Base-by-base conservation (phyloP, 2,888 invertebrate species). In the Marronus borbonicus region DNA sequence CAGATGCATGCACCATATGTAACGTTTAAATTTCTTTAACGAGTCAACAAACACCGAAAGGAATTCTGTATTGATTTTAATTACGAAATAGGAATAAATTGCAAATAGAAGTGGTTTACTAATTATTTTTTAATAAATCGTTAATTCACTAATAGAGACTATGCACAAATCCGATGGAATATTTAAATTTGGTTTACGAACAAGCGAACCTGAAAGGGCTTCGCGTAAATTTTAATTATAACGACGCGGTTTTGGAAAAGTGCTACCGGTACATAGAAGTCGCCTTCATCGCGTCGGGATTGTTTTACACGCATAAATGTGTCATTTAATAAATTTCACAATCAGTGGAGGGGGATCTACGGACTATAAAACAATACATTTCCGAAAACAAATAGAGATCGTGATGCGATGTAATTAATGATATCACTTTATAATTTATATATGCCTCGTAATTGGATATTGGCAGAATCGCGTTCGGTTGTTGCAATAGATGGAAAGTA, bases 361-460 rank as follows among this genome's bases (percentile, higher is more conserved):
- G 68, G 12, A 49, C 66, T 58, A 76, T 76, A 76, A 76, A 76
- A 66, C 76, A 66, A 76, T 65, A 68, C 55, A 65, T 76, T 76
- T 60, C 36, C 76, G 31, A 76, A 76, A 58, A 62, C 76, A 65
- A 76, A 76, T 68, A 76, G 31, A 58, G 60, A 74, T 76, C 68
- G 52, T 24, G 72, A 55, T 49, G 69, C 69, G 36, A 78, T 68
- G 76, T 70, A 69, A 78, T 78, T 78, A 78, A 76, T 76, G 78
- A 76, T 69, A 76, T 62, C 78, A 76, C 76, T 70, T 78, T 78
- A 78, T 78, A 78, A 76, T 78, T 78, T 78, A 78, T 78, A 76
- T 69, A 70, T 55, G 60, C 64, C 50, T 52, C 60, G 70, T 78
- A 78, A 78, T 78, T 78, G 78, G 78, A 78, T 78, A 78, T 78